These are phyloP conservation scores for Python bivittatus DNA, from an alignment of 2,113 vertebrate genomes.

Conservation along the genomic window DNA sequence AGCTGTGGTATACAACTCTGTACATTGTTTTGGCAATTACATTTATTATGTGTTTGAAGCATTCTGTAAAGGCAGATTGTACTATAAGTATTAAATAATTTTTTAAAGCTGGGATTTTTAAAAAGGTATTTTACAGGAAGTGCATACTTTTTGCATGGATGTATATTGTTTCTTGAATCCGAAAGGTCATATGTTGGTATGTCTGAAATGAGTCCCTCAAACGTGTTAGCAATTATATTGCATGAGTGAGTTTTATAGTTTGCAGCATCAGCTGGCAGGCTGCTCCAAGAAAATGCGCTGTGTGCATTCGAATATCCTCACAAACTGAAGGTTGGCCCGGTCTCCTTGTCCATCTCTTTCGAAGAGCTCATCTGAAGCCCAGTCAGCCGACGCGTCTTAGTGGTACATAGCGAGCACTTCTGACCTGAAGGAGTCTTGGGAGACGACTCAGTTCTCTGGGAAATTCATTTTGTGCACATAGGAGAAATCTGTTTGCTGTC, in stretches of 20 bases:
- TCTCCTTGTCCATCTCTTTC: slow-evolving; percentile 46
- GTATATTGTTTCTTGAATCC: slow-evolving; percentile 65
- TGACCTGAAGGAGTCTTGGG: background rate
- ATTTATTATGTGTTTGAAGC: slow-evolving; percentile 55
- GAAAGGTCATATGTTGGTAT: slow-evolving; percentile 58
- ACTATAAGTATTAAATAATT: slow-evolving; percentile 73
- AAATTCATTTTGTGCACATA: background rate
- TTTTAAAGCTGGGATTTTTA: slow-evolving; percentile 72
- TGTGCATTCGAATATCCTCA: slow-evolving; percentile 45
- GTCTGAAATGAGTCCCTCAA: slow-evolving; percentile 71
- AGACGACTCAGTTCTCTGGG: background rate
- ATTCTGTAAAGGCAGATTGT: slow-evolving; percentile 57
- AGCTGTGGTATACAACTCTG: slow-evolving; percentile 54
- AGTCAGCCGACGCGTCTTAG: background rate
- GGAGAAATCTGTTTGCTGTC: background rate
- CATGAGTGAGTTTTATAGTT: slow-evolving; percentile 74
- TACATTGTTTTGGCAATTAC: slow-evolving; percentile 61
- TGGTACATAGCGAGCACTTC: background rate
- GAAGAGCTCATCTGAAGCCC: background rate
- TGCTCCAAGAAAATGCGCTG: slow-evolving; percentile 49
- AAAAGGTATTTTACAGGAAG: slow-evolving; percentile 72
- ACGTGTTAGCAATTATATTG: slow-evolving; percentile 72
- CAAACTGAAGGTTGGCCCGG: slow-evolving; percentile 55
- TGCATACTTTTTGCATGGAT: slow-evolving; percentile 91
- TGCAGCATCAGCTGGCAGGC: slow-evolving; percentile 52